phyloP scores from a whole-genome alignment of 2,113 vertebrate species.

The Zosterops lateralis region DNA sequence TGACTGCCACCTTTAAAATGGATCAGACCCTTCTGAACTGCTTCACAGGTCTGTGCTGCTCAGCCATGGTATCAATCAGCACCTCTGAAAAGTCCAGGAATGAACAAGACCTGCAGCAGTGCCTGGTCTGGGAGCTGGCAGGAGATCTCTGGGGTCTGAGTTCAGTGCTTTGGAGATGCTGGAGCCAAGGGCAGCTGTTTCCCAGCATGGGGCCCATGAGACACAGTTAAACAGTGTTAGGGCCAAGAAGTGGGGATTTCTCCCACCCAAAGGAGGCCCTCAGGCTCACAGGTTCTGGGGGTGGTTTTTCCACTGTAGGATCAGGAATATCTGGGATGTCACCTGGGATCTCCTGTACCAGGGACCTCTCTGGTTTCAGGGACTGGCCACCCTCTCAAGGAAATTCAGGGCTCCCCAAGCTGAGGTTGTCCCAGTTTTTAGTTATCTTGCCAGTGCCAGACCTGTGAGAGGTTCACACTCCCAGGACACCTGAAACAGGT shows the following conservation, averaged over 20 bases:
- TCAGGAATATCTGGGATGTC: neutral
- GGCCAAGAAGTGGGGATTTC: neutral
- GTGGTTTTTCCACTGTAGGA: neutral
- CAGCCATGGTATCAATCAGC: neutral
- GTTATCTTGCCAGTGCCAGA: neutral
- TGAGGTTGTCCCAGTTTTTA: neutral
- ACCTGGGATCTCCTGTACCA: neutral
- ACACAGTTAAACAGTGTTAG: neutral
- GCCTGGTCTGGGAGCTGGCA: neutral
- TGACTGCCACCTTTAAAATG: neutral
- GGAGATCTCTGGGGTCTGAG: neutral
- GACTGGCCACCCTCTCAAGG: neutral
- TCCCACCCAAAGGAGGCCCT: neutral
- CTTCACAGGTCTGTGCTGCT: neutral
- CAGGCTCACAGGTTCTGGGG: neutral
- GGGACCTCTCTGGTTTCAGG: neutral
- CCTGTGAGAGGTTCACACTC: neutral
- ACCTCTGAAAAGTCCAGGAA: neutral
- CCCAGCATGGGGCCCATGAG: accelerated
- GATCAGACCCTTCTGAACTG: neutral
- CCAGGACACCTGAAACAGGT: neutral
- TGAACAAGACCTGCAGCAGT: neutral
- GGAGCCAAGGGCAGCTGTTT: neutral
- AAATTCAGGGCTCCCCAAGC: neutral
- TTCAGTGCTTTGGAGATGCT: neutral